phyloP scores from a whole-genome alignment of 2,888 invertebrate genomes.

The Polymixis flavicincta region DNA sequence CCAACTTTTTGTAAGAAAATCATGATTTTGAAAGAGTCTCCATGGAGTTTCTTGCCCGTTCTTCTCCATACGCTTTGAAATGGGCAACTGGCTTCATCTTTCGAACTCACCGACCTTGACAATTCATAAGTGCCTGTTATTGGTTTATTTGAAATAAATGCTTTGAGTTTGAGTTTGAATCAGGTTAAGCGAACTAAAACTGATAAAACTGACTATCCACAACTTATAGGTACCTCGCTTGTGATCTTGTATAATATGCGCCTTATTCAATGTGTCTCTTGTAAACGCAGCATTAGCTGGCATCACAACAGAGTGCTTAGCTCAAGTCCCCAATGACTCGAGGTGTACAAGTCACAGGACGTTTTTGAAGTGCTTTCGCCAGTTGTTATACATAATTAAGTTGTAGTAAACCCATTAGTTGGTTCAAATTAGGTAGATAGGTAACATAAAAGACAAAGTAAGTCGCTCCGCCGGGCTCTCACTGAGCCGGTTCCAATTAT shows the following conservation, averaged over 20 bases:
- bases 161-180: too few species aligned
- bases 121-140: too few species aligned
- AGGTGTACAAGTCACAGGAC: conserved; percentile 28
- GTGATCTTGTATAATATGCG: background rate
- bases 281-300: background rate
- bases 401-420: conserved; percentile 64
- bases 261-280: too few species aligned
- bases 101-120: too few species aligned
- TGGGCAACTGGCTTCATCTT: too few species aligned
- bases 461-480: conserved; percentile 63
- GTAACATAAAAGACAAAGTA: conserved; percentile 65
- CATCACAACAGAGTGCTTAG: conserved; percentile 26
- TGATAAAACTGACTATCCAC: background rate
- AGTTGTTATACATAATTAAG: conserved; percentile 58
- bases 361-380: conserved; percentile 50
- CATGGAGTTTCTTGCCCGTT: too few species aligned
- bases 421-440: conserved; percentile 54
- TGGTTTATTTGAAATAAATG: too few species aligned
- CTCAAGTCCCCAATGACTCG: conserved; percentile 35
- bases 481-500: conserved; percentile 78
- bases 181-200: conserved; percentile 17
- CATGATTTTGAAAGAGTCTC: too few species aligned
- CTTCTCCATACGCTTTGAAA: too few species aligned
- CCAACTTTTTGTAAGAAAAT: too few species aligned
- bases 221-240: background rate